Evolutionary conservation across 2,888 invertebrate species (phyloP), one percentile per base, ranked within the genome.

Genomic region (Therioaphis trifolii): DNA sequence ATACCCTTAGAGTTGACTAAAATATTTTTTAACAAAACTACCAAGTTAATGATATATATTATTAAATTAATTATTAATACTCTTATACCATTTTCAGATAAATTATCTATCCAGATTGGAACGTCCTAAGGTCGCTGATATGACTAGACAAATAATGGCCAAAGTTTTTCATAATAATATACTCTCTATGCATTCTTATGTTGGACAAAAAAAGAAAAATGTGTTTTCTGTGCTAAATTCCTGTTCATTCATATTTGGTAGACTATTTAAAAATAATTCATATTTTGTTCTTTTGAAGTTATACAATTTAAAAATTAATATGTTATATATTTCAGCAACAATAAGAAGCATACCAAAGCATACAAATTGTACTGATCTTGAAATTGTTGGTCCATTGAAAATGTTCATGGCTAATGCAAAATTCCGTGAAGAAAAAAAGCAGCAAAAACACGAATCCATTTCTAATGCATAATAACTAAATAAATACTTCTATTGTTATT

Each of bases 111-210:
- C 63, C 11, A 29, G 63, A 35, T 35, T 63, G 18, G 63, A 63
- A 63, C 7, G 21, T 14, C 63, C 63, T 18, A 63, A 63, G 15
- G 35, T 63, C 29, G 15, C 29, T 18, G 29, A 29, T 29, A 63
- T 63, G 29, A 63, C 18, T n/a, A 29, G 29, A 9, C 27, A 63
- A 2, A 35, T 63, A 29, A 63, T 63, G 63, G 29, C 29, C 15
- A 63, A 29, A 63, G 29, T 35, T 63, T 63, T 63, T 29, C 63
- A 63, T 35, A 63, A 63, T 29, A 35, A 63, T 63, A 15, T 63
- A 29, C 18, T 63, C 1, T 15, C 61, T 15, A 29, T 5, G 29
- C 29, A 63, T 63, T 63, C 27, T 29, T 63, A 63, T 15, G 18
- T 29, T 2, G 61, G 61, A 14, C 27, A 63, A 14, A 63, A 63